phyloP scores from a whole-genome alignment of 1,140 invertebrate species.

The Drosophila baimaii region DNA sequence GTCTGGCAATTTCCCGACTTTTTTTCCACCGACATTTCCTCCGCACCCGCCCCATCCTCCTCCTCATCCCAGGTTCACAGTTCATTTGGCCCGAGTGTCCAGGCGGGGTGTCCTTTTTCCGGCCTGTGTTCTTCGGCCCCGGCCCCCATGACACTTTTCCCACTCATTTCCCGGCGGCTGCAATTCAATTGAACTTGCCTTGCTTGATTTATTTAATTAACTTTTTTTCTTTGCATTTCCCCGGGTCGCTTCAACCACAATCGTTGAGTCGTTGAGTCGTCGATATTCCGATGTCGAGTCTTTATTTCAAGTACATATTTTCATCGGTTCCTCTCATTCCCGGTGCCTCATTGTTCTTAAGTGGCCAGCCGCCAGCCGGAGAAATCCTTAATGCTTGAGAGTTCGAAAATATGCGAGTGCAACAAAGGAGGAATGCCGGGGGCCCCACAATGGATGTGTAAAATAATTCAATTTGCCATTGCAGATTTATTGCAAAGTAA shows the following conservation, averaged over 20 bases:
- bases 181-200: constrained; percentile 79
- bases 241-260: constrained; percentile 29
- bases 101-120: constrained; percentile 17
- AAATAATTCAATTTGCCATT: constrained; percentile 42
- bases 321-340: constrained; percentile 5
- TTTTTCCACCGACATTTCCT: no score
- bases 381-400: constrained; percentile 41
- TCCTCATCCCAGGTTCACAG: constrained; percentile 52
- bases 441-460: constrained; percentile 23
- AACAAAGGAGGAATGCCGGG: constrained; percentile 4
- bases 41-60: neutral
- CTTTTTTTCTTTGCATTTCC: constrained; percentile 50
- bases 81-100: constrained; percentile 64
- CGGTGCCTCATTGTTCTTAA: constrained; percentile 58
- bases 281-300: constrained; percentile 23
- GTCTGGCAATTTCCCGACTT: constrained; percentile 50
- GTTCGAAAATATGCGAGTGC: constrained; percentile 10
- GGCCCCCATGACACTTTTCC: constrained; percentile 71
- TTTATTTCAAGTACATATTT: constrained; percentile 19
- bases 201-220: constrained; percentile 82
- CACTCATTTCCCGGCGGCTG: constrained; percentile 75
- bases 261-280: constrained; percentile 42
- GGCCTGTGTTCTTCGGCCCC: constrained; percentile 6
- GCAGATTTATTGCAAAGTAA: constrained; percentile 18
- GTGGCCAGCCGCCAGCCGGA: constrained; percentile 40